A percentile compares a stretch with the other conserved stretches of the same genome.
phyloP scores from a whole-genome alignment of 2,113 vertebrate species.

The Monopterus albus region DNA sequence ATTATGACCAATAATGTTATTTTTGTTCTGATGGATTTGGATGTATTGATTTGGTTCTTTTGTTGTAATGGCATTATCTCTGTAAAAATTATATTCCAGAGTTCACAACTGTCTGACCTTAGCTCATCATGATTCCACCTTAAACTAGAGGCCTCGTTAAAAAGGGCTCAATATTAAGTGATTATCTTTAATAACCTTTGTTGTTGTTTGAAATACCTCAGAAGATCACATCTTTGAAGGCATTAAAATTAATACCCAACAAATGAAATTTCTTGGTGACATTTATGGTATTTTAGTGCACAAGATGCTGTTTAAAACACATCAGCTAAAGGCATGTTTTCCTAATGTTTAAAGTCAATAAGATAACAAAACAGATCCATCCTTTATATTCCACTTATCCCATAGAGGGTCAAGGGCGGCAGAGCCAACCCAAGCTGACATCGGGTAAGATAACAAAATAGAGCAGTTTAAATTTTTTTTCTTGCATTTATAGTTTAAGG shows the following conservation, averaged over 20 bases:
- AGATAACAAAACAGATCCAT: not conserved
- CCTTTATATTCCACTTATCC: too few relatives aligned
- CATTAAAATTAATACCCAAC: conserved; percentile 56
- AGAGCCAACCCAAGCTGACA: too few relatives aligned
- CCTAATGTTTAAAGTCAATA: not conserved
- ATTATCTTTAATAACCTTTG: conserved; percentile 71
- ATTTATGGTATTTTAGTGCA: conserved; percentile 51
- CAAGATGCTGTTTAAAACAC: conserved; percentile 12
- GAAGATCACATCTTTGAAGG: conserved; percentile 71
- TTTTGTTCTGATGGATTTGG: conserved; percentile 7
- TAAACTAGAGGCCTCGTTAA: conserved; percentile 15
- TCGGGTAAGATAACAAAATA: too few relatives aligned
- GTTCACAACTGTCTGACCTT: not conserved
- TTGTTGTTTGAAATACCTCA: conserved; percentile 65
- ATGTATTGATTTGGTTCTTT: not conserved
- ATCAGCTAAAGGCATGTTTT: not conserved
- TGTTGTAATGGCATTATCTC: not conserved
- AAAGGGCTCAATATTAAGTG: conserved; percentile 48
- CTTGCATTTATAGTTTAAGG: too few relatives aligned
- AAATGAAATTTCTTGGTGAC: conserved; percentile 59
- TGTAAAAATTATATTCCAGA: conserved; percentile 13
- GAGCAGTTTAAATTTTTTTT: too few relatives aligned
- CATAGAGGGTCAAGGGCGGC: too few relatives aligned
- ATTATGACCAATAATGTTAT: not conserved
- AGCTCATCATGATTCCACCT: conserved; percentile 32